Evolutionary conservation across 2,888 invertebrate species (phyloP).

Genomic region (Polymixis lichenea): DNA sequence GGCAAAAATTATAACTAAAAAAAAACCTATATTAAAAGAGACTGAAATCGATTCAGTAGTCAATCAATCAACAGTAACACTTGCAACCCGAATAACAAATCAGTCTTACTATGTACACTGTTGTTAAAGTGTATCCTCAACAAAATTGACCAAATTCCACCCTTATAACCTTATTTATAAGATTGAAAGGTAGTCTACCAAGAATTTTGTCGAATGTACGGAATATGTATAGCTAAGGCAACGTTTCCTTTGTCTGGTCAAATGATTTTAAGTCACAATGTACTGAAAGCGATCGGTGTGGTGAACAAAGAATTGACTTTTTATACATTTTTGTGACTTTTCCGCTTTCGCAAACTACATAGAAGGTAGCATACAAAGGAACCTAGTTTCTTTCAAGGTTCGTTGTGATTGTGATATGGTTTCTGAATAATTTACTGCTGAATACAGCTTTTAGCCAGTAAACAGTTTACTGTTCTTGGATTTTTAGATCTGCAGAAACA

Average conservation of each 20-base stretch:
- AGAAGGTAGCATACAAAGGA: background rate
- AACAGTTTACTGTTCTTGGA: background rate
- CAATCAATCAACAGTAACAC: no score
- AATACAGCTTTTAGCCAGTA: background rate
- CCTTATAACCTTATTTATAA: background rate
- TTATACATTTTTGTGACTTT: conserved; percentile 2
- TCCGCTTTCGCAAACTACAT: background rate
- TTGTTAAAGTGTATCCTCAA: background rate
- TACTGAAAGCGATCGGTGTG: background rate
- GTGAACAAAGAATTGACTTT: conserved; percentile 31
- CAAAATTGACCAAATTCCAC: background rate
- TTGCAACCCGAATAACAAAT: no score
- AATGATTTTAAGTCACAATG: conserved; percentile 18
- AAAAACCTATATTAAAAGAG: no score
- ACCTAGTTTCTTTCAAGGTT: conserved; percentile 23
- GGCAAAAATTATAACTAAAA: no score
- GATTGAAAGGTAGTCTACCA: background rate
- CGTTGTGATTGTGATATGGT: background rate
- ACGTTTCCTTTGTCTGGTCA: conserved; percentile 6
- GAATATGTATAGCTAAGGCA: background rate
- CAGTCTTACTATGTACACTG: no score
- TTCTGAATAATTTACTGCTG: conserved; percentile 2
- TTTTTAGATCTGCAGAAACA: background rate
- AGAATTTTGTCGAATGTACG: background rate
- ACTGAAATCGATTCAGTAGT: no score